These are phyloP conservation scores for Medauroidea extradentata DNA, from an alignment of 1,140 invertebrate species.

Conservation along the genomic window DNA sequence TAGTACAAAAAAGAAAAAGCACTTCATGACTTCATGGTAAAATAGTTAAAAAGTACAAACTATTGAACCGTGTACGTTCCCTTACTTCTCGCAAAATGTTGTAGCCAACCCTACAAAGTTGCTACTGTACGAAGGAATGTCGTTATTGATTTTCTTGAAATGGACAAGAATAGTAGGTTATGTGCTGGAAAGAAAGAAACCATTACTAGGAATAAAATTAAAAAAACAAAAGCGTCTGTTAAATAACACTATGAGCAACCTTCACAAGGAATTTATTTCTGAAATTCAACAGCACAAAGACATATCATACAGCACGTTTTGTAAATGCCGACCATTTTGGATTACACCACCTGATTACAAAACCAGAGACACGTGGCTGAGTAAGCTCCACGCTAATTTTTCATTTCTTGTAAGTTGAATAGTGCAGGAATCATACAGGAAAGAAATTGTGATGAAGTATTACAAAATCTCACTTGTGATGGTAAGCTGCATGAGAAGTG, in stretches of 20 bases:
- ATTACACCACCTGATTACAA: background rate
- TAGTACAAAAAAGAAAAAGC: too few species aligned
- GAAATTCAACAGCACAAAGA: background rate
- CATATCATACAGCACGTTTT: background rate
- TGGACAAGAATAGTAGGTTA: background rate
- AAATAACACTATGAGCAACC: background rate
- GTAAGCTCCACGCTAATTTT: background rate
- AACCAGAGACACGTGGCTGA: background rate
- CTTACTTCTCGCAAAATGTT: too few species aligned
- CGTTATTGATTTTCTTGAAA: background rate
- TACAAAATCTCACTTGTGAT: background rate
- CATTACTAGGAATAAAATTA: conserved; percentile 5
- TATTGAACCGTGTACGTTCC: too few species aligned
- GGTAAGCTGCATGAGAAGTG: too few species aligned
- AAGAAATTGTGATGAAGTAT: background rate
- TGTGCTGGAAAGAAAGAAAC: background rate
- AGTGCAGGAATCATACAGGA: background rate
- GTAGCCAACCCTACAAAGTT: too few species aligned
- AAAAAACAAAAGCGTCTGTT: background rate
- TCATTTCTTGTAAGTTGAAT: background rate
- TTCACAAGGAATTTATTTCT: too few species aligned
- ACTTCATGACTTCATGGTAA: too few species aligned
- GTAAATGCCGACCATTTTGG: conserved; percentile 1
- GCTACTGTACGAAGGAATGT: too few species aligned
- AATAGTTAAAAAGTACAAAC: too few species aligned